phyloP scores from a whole-genome alignment of 2,888 invertebrate species.

The Drosophila longiperda region DNA sequence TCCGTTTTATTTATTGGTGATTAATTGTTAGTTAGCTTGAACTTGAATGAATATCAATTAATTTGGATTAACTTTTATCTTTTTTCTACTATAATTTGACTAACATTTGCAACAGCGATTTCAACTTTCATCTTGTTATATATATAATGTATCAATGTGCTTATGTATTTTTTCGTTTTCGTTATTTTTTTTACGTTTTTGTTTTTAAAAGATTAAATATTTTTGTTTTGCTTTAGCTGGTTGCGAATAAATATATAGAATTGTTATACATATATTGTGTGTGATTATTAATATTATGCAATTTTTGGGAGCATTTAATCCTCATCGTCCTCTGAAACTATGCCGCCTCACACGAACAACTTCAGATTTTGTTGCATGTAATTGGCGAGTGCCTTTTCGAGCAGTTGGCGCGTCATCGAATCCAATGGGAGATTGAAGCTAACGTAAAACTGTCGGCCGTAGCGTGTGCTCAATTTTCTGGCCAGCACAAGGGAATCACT shows the following conservation, averaged over 20 bases:
- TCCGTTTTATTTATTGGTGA: constrained; percentile 60
- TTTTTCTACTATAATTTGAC: constrained; percentile 78
- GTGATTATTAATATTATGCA: constrained; percentile 18
- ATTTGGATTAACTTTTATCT: constrained; percentile 70
- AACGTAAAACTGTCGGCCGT: constrained; percentile 76
- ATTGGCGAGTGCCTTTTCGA: constrained; percentile 70
- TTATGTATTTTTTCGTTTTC: constrained; percentile 3
- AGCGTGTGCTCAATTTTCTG: constrained; percentile 72
- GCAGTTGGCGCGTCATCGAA: constrained; percentile 55
- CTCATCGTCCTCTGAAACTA: constrained; percentile 91
- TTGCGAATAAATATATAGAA: constrained; percentile 74
- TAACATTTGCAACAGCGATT: constrained; percentile 77
- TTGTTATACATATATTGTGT: constrained; percentile 70
- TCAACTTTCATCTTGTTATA: constrained; percentile 59
- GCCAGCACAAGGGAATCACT: constrained; percentile 77
- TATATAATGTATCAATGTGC: constrained; percentile 37
- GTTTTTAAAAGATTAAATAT: constrained; percentile 34
- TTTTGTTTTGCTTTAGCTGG: constrained; percentile 38
- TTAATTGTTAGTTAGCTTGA: constrained; percentile 61
- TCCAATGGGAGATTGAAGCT: constrained; percentile 74
- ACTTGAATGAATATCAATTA: constrained; percentile 71
- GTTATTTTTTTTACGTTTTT: constrained; percentile 11
- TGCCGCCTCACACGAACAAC: constrained; percentile 53
- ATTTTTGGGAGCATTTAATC: constrained; percentile 68
- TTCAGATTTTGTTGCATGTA: constrained; percentile 68